Conservation (phyloP, 2,888 invertebrate genomes). For the Drosophila antonietae region DNA sequence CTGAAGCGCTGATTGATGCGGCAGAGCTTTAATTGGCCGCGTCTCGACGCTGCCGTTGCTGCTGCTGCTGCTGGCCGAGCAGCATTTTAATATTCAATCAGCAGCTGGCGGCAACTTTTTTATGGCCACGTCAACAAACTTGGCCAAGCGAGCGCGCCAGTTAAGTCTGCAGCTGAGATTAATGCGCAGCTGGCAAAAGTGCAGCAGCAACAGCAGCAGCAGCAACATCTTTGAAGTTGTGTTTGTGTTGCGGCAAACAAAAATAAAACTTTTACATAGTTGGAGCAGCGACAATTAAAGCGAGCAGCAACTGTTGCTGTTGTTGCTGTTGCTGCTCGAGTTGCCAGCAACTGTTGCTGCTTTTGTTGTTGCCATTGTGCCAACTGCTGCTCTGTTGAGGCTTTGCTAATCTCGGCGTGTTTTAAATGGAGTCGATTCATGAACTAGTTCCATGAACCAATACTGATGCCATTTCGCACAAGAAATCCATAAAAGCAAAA, state of each 20-base stretch:
- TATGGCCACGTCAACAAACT: slow-evolving; percentile 52
- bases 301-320: slow-evolving; percentile 25
- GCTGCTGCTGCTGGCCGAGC: slow-evolving; percentile 29
- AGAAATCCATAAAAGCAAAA: too few species aligned
- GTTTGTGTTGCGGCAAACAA: slow-evolving; percentile 51
- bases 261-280: slow-evolving; percentile 48
- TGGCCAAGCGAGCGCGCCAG: slow-evolving; percentile 32
- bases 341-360: background rate
- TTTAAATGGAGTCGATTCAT: background rate
- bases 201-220: slow-evolving; percentile 28
- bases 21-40: slow-evolving; percentile 62
- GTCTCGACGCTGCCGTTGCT: slow-evolving; percentile 6
- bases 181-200: slow-evolving; percentile 61
- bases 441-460: background rate
- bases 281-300: slow-evolving; percentile 51
- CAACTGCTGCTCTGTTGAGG: background rate
- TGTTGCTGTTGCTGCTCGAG: background rate
- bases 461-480: too few species aligned
- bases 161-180: slow-evolving; percentile 56
- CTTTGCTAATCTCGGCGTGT: too few species aligned
- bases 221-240: slow-evolving; percentile 28
- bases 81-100: slow-evolving; percentile 77
- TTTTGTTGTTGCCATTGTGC: background rate
- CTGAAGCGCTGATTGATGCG: slow-evolving; percentile 66
- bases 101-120: slow-evolving; percentile 65